A percentile compares a stretch with the other conserved stretches of the same genome.
Evolutionary conservation across 2,113 vertebrate species (phyloP).

Genomic region (Siphamia tubifer): DNA sequence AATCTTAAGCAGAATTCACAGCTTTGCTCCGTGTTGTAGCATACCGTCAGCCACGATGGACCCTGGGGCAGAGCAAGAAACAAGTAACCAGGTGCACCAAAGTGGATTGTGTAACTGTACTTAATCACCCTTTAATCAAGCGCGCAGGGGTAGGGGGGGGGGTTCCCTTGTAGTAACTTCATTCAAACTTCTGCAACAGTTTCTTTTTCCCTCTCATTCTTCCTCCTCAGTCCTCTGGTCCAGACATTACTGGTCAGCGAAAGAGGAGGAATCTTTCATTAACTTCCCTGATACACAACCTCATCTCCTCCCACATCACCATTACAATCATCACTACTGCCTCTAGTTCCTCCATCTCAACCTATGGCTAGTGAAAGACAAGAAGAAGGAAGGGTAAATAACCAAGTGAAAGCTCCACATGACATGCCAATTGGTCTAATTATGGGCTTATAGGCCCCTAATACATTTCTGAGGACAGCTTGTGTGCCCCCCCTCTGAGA

Average conservation of each 20-base stretch:
- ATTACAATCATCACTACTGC: slow-evolving; percentile 5
- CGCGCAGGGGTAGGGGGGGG: too few relatives aligned
- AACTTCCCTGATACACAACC: slow-evolving; percentile 44
- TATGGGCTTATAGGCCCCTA: slow-evolving; percentile 73
- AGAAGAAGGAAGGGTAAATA: slow-evolving; percentile 38
- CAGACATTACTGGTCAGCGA: slow-evolving; percentile 29
- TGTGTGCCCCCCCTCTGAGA: slow-evolving; percentile 31
- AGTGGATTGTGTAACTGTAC: slow-evolving; percentile 17
- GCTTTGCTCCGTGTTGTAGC: neutral
- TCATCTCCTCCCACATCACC: slow-evolving; percentile 18
- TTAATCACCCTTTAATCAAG: slow-evolving; percentile 28
- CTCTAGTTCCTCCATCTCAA: slow-evolving; percentile 8
- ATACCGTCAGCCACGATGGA: neutral
- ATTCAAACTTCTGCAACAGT: neutral
- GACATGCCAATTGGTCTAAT: slow-evolving; percentile 72
- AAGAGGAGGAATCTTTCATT: slow-evolving; percentile 56
- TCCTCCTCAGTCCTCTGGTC: slow-evolving; percentile 1
- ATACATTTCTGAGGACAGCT: slow-evolving; percentile 72
- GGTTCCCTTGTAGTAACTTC: slow-evolving; percentile 2
- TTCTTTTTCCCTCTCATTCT: neutral
- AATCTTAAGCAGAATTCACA: slow-evolving; percentile 19
- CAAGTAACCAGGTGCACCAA: slow-evolving; percentile 14
- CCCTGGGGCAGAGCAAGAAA: slow-evolving; percentile 8
- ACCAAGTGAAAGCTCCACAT: slow-evolving; percentile 52
- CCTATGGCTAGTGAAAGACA: slow-evolving; percentile 46